Conservation (phyloP, 2,888 invertebrate genomes). For the Cataglyphis livida region DNA sequence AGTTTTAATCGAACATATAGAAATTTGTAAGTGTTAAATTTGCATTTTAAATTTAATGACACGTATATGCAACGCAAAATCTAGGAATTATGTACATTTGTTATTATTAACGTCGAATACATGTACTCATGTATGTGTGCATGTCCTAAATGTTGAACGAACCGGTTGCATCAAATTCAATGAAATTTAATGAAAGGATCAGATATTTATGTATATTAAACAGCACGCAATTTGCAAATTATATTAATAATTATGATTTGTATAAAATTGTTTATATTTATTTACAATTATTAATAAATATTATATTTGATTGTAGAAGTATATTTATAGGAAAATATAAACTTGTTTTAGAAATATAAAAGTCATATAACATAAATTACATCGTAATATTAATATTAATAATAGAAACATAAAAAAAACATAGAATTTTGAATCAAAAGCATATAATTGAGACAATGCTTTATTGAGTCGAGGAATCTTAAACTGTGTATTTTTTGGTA, state of each 20-base stretch:
- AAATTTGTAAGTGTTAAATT: slow-evolving; percentile 5
- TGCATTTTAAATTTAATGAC: not conserved
- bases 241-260: not conserved
- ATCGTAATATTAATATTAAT: not conserved
- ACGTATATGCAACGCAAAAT: not conserved
- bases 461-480: not conserved
- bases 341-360: not conserved
- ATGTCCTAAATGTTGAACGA: slow-evolving; percentile 16
- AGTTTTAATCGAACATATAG: not conserved
- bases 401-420: not conserved
- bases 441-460: not conserved
- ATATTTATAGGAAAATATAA: not conserved
- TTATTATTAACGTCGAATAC: not conserved
- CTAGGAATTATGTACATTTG: not conserved
- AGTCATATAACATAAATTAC: not conserved
- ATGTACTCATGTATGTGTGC: not conserved
- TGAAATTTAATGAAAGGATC: not conserved
- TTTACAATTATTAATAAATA: not conserved
- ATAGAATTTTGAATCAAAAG: slow-evolving; percentile 3
- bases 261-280: not conserved
- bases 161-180: slow-evolving; percentile 1
- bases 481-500: not conserved
- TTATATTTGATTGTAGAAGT: not conserved
- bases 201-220: slow-evolving; percentile 4
- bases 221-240: not conserved